Base-by-base conservation (phyloP, 2,888 invertebrate species). In the Chrysomela aeneicollis region DNA sequence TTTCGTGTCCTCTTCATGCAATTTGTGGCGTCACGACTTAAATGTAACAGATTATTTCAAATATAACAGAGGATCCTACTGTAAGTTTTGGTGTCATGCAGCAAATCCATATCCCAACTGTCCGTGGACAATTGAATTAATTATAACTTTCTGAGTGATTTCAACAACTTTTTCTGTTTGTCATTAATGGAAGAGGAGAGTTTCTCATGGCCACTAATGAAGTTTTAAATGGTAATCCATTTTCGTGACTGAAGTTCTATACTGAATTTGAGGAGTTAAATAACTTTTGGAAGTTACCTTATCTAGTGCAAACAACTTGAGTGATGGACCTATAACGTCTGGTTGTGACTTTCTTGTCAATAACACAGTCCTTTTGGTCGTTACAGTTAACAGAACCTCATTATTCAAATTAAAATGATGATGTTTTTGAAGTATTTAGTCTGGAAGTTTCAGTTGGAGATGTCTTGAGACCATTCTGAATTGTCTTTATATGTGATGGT, bases 191-290 rank as follows among this genome's bases (percentile, higher is more conserved):
- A 60, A 59, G 66, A 37, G 62, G 64, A 61, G 60, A 66, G 63
- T 35, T 60, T 50, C 37, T 61, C 59, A 49, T 61, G 64, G 69
- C 59, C 64, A 65, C 70, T 64, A 66, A 71, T 74, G 69, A 74
- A 74, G 71, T 72, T 73, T 73, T 71, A 71, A 73, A 71, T 71
- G 64, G 70, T 73, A 71, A 74, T 73, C 71, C 71, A 71, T 71
- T 71, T 73, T 72, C 59, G 55, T 52, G 70, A 59, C 63, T 60
- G 63, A 64, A 71, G 71, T 73, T 73, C 64, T 70, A 63, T 59
- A 68, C 69, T 72, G 72, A 74, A 73, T 72, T 71, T 70, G 67
- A 68, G 64, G 68, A 70, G 69, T 66, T 69, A 67, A 70, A 73
- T 71, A 69, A 71, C 64, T 70, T 73, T 70, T 15, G 15, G 64